Base-by-base conservation (phyloP, 2,113 vertebrate genomes). In the Ciconia maguari region DNA sequence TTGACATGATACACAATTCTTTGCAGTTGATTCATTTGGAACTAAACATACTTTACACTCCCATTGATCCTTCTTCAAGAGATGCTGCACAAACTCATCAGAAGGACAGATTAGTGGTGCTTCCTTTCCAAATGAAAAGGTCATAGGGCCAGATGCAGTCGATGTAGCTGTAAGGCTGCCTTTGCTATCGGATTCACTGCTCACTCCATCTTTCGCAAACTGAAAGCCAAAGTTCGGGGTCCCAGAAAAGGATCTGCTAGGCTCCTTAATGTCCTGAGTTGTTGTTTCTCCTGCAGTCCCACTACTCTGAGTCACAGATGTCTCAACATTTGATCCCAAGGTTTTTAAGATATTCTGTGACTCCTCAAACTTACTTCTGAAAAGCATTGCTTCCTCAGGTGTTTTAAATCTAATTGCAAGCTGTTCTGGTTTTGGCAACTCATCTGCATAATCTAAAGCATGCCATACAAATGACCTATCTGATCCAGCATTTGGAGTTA, bases 391-490 rank as follows among this genome's bases (percentile, higher is more conserved):
- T 96, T 99, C 99, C 24, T 99, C 99, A 13, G 97, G 98, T 2
- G 99, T 99, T 98, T 99, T 99, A 96, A 99, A 99, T 81, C 99
- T 98, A 93, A 99, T 99, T 76, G 99, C 99, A 85, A 99, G 98
- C 87, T 99, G 99, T 82, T 99, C 99, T 16, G 98, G 98, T 94
- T 99, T 99, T 17, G 99, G 98, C 76, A 97, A 98, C 94, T 99
- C 99, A 60, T 99, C 99, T 32, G 99, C 99, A 97, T 99, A 99
- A 89, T 99, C 99, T 83, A 99, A 97, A 58, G 99, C 99, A 83
- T 99, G 98, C 99, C 99, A 99, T 4, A 99, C 99, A 98, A 99
- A 99, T 46, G 99, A 99, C 94, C 98, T 99, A 94, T 99, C 99
- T 44, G 99, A 99, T 29, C 98, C 98, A 62, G 99, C 98, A 95